phyloP scores from a whole-genome alignment of 2,888 invertebrate genomes.

The Odontomyia ornata region DNA sequence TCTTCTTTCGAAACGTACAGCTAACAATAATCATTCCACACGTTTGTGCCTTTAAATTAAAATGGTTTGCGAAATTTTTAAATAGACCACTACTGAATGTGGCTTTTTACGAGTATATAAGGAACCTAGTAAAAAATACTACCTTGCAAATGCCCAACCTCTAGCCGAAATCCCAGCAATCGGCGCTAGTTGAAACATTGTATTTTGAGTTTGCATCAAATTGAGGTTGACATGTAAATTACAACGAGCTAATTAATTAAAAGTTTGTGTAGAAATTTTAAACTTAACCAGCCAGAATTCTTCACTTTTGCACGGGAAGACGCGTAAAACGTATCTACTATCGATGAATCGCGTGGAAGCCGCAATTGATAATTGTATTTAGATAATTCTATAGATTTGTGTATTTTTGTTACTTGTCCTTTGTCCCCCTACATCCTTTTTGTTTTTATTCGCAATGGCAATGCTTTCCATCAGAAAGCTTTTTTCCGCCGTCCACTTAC shows the following conservation, averaged over 20 bases:
- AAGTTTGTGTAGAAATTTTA: neutral
- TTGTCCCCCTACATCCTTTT: neutral
- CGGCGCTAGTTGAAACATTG: no score
- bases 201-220: neutral
- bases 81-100: no score
- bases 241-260: neutral
- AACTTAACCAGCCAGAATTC: neutral
- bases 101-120: no score
- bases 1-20: no score
- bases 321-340: neutral
- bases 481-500: neutral
- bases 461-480: neutral
- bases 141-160: no score
- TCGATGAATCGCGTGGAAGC: neutral
- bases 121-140: no score
- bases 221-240: constrained; percentile 14
- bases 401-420: no score
- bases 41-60: no score
- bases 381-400: neutral
- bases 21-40: no score
- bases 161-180: no score
- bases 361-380: neutral
- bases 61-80: no score
- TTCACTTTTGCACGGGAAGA: neutral
- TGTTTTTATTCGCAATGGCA: neutral